Evolutionary conservation across 2,113 vertebrate species (phyloP).

Genomic region (Hypanus sabinus): DNA sequence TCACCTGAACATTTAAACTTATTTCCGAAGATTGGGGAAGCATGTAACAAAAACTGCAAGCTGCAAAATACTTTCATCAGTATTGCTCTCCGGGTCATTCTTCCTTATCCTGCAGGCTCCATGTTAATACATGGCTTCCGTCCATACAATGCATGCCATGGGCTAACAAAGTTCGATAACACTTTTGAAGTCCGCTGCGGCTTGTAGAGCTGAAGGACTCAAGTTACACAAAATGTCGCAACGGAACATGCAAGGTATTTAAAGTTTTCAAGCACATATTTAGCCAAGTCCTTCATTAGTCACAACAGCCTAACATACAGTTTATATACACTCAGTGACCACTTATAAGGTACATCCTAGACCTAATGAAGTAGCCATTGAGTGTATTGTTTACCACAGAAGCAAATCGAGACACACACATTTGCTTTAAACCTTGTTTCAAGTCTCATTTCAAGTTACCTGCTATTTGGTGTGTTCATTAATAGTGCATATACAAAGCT

Average conservation of each 20-base stretch:
- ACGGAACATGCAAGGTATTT: neutral
- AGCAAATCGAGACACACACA: neutral
- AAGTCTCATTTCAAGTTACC: neutral
- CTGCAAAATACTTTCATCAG: neutral
- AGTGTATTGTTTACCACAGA: neutral
- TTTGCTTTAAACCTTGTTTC: neutral
- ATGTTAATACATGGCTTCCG: neutral
- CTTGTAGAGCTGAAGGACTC: neutral
- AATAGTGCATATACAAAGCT: neutral
- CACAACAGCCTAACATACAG: neutral
- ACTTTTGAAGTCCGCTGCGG: neutral
- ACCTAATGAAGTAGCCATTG: too few species aligned
- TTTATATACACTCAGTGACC: too few species aligned
- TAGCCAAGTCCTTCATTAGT: neutral
- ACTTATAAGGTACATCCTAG: too few species aligned
- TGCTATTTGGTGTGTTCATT: neutral
- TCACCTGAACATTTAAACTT: constrained; percentile 16
- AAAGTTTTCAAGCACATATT: neutral
- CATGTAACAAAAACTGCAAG: neutral
- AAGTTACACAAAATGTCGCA: neutral
- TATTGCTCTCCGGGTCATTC: neutral
- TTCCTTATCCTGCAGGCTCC: neutral
- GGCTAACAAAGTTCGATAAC: neutral
- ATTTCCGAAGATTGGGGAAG: neutral
- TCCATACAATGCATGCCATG: neutral